Evolutionary conservation across 2,888 invertebrate genomes (phyloP).

Genomic region (Xanthostigma xanthostigma): DNA sequence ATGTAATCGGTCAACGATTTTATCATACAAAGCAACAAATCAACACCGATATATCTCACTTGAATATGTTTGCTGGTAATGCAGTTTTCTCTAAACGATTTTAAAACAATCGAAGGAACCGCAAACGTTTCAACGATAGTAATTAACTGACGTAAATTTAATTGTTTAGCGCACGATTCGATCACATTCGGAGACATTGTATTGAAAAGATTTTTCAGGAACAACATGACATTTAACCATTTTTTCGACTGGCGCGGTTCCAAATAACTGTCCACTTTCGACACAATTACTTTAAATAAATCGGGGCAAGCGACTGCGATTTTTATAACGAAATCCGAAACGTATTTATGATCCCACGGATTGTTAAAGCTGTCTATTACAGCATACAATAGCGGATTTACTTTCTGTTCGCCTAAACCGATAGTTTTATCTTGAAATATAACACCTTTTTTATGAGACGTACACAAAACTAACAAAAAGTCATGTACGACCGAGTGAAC

Average conservation of each 20-base stretch:
- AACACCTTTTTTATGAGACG: constrained; percentile 61
- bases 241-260: constrained; percentile 40
- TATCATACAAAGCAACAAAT: constrained; percentile 6
- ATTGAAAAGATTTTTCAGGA: constrained; percentile 30
- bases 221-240: constrained; percentile 36
- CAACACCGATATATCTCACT: constrained; percentile 4
- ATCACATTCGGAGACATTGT: constrained; percentile 35
- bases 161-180: constrained; percentile 29
- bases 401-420: constrained; percentile 40
- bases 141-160: constrained; percentile 35
- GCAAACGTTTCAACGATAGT: constrained; percentile 34
- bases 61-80: constrained; percentile 23
- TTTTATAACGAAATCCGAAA: constrained; percentile 43
- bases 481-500: constrained; percentile 46
- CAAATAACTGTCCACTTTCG: constrained; percentile 40
- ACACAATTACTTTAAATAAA: constrained; percentile 45
- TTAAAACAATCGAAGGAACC: constrained; percentile 34
- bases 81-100: constrained; percentile 27
- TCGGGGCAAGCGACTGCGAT: constrained; percentile 57
- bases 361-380: constrained; percentile 47
- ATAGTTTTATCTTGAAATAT: constrained; percentile 55
- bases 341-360: constrained; percentile 53
- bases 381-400: constrained; percentile 45
- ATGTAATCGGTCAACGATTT: constrained; percentile 4
- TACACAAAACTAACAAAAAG: constrained; percentile 57